Evolutionary conservation across 1,140 invertebrate species (phyloP).

Genomic region (Drosophila tsacasi): DNA sequence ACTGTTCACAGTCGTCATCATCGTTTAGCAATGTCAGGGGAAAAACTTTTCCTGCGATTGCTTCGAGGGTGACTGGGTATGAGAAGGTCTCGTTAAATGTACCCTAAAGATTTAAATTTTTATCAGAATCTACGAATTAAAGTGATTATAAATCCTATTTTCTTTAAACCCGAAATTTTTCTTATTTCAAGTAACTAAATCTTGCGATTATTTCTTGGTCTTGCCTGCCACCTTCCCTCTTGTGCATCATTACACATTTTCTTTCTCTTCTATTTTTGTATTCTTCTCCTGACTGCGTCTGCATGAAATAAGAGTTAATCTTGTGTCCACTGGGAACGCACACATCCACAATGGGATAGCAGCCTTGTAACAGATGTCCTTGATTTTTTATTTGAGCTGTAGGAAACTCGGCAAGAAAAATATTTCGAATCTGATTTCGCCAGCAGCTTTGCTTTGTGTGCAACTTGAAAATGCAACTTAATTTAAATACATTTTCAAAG

Average conservation of each 20-base stretch:
- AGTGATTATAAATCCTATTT: no score
- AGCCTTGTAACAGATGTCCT: conserved; percentile 11
- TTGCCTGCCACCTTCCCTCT: neutral
- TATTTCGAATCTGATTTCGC: conserved; percentile 3
- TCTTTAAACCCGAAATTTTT: neutral
- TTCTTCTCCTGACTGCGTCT: conserved; percentile 6
- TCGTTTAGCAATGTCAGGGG: conserved; percentile 62
- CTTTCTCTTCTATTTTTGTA: neutral
- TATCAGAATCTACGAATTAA: neutral
- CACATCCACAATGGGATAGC: conserved; percentile 1
- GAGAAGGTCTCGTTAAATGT: neutral
- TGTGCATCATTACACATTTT: conserved; percentile 10
- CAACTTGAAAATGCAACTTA: conserved; percentile 4
- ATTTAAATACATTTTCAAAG: conserved; percentile 3
- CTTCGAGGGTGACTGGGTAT: neutral
- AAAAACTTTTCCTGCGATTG: conserved; percentile 32
- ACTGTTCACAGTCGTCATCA: conserved; percentile 56
- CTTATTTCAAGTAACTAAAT: neutral
- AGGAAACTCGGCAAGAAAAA: neutral
- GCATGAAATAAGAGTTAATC: conserved; percentile 19
- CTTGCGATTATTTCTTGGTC: neutral
- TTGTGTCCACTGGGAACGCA: conserved; percentile 16
- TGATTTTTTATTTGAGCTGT: conserved; percentile 1
- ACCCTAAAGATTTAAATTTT: neutral
- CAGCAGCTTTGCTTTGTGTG: neutral